Evolutionary conservation across 2,113 vertebrate genomes (phyloP).

Genomic region (Leptodactylus fuscus): DNA sequence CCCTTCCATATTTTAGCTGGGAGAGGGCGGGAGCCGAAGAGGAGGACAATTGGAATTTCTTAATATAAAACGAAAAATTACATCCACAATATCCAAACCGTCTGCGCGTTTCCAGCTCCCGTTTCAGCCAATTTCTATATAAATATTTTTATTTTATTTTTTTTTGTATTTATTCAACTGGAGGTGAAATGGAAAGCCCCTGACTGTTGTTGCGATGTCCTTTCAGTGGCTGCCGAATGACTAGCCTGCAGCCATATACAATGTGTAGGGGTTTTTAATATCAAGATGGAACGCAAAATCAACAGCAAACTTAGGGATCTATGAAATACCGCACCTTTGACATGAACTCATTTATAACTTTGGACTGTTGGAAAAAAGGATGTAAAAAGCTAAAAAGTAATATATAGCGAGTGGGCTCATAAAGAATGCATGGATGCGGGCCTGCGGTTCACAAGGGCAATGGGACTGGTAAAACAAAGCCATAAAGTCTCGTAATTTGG

Average conservation of each 20-base stretch:
- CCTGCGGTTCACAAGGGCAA: slow-evolving; percentile 63
- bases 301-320: slow-evolving; percentile 61
- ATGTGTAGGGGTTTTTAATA: slow-evolving; percentile 61
- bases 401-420: slow-evolving; percentile 57
- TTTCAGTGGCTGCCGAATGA: background rate
- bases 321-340: slow-evolving; percentile 60
- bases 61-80: slow-evolving; percentile 72
- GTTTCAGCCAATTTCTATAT: background rate
- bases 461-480: slow-evolving; percentile 62
- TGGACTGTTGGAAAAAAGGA: slow-evolving; percentile 60
- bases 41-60: slow-evolving; percentile 71
- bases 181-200: background rate
- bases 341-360: slow-evolving; percentile 47
- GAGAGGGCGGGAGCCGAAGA: slow-evolving; percentile 75
- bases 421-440: slow-evolving; percentile 63
- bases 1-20: slow-evolving; percentile 94
- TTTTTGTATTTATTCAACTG: background rate
- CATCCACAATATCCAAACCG: slow-evolving; percentile 12
- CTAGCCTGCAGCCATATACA: background rate
- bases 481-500: slow-evolving; percentile 66
- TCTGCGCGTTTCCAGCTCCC: background rate
- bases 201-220: background rate
- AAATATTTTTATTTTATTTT: background rate
- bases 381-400: background rate
- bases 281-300: slow-evolving; percentile 61